Evolutionary conservation across 2,888 invertebrate genomes (phyloP), one percentile per base, ranked within the genome.

Genomic region (Portevinia maculata): DNA sequence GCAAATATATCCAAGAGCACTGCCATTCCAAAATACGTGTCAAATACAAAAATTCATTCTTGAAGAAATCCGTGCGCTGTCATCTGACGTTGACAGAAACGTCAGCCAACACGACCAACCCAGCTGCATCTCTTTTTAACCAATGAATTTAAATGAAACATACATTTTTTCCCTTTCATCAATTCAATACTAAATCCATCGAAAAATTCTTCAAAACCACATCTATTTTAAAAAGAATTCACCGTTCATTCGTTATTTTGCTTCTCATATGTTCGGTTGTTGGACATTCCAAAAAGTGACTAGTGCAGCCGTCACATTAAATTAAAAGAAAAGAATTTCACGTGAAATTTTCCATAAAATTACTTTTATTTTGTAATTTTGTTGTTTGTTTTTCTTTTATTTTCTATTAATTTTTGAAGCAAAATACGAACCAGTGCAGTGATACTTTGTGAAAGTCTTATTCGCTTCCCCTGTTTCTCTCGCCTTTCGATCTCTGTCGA

Each of bases 191-290:
- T 3, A 24, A 24, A 24, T 6, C n/a, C 32, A 5, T 15, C 32
- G n/a, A 17, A 19, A 21, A 21, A 11, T 19, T 19, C 44, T 15
- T 17, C 9, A 17, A 9, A 24, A 32, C 15, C 28, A 30, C 9
- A 50, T 55, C 24, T 13, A 69, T 32, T 52, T 44, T 46, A 17
- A 32, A 30, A 13, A 39, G 30, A 19, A 44, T 62, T 62, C 73
- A 37, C 19, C 21, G 24, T 55, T 62, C 67, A 79, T 71, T 81
- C 81, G 81, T 65, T 65, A 41, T 70, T 81, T 76, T 60, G 70
- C 44, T 60, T 60, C 53, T 13, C 28, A 32, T 48, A 65, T n/a
- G 70, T 65, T 70, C 65, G 76, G 76, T 65, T 65, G 65, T 65
- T 70, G 44, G 55, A 37, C 64, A 44, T 53, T 3, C 21, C 37